Base-by-base conservation (phyloP, 2,888 invertebrate species). In the Rhamnusium bicolor region DNA sequence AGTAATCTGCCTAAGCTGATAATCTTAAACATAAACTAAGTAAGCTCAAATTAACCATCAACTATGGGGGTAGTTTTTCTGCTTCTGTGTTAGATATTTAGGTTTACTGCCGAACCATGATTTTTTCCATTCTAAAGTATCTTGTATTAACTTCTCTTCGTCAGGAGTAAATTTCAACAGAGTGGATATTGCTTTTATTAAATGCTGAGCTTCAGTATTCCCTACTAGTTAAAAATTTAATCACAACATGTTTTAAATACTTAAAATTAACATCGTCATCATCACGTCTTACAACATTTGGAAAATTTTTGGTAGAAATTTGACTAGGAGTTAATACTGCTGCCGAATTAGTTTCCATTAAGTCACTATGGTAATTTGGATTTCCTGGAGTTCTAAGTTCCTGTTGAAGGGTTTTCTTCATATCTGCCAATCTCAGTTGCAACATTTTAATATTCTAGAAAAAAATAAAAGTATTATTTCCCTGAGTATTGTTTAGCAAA, bases 231-330 rank as follows among this genome's bases (percentile, higher is more conserved):
- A 98, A 91, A 88, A 98, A 98, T 86, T 97, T 96, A 2, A 98
- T 93, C 75, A 98, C 93, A 77, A 98, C 98, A 89, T 98, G 97
- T 85, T 97, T 97, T 71, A 98, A 90, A 87, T 98, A 98, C 86
- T 93, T 92, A 85, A 95, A 94, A 89, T 94, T 95, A 60, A 95
- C 92, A 83, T 95, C 94, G 73, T 93, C 92, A 81, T 90, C 90
- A 76, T 88, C 87, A 67, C 86, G 84, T 60, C 81, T 81, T 65
- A 86, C 88, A 53, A 81, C 85, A 61, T 85, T 84, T 54, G 87
- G 88, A 77, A 88, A 86, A 82, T 86, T 85, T 79, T 88, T 87
- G 0, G 89, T 89, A 69, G 89, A 89, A 6, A 88, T 89, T 80
- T 89, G 89, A 89, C 92, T 91, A 77, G 93, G 92, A 76, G 91